A percentile compares a stretch with the other conserved stretches of the same genome.
These are phyloP conservation scores for Hydrozoanthus gracilis DNA, from an alignment of 92 coral and sea anemone genomes.

Conservation along the genomic window DNA sequence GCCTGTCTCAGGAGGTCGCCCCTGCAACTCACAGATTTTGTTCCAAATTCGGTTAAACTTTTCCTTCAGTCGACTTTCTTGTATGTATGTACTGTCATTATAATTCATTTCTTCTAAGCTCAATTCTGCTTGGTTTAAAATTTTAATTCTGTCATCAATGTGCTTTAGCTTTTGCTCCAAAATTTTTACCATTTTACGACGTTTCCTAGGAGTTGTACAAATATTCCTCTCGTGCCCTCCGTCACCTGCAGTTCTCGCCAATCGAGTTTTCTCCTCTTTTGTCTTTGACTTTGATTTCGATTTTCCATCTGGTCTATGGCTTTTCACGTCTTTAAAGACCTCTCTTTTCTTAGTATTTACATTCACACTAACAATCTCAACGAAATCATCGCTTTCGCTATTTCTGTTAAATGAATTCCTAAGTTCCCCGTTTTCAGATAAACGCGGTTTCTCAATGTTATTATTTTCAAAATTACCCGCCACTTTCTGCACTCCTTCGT, in stretches of 20 bases:
- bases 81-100: slow-evolving; percentile 83
- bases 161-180: slow-evolving; percentile 68
- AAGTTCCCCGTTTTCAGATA: slow-evolving; percentile 17
- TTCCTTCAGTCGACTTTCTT: slow-evolving; percentile 77
- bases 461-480: slow-evolving; percentile 70
- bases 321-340: not conserved
- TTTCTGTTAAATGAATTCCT: not conserved
- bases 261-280: slow-evolving; percentile 4
- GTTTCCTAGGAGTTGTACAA: slow-evolving; percentile 55
- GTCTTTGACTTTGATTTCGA: slow-evolving; percentile 29
- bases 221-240: slow-evolving; percentile 1
- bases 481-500: slow-evolving; percentile 34
- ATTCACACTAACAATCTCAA: slow-evolving; percentile 41
- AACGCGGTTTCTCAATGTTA: slow-evolving; percentile 4
- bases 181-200: slow-evolving; percentile 57
- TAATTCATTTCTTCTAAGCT: slow-evolving; percentile 91
- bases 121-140: slow-evolving; percentile 84
- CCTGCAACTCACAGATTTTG: slow-evolving; percentile 81
- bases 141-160: slow-evolving; percentile 72
- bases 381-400: slow-evolving; percentile 34
- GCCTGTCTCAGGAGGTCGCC: slow-evolving; percentile 87
- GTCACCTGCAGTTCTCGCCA: not conserved
- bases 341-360: not conserved
- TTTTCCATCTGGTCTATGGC: not conserved
- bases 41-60: slow-evolving; percentile 82